Conservation (phyloP, 1,140 invertebrate genomes). For the Ladona fulva region DNA sequence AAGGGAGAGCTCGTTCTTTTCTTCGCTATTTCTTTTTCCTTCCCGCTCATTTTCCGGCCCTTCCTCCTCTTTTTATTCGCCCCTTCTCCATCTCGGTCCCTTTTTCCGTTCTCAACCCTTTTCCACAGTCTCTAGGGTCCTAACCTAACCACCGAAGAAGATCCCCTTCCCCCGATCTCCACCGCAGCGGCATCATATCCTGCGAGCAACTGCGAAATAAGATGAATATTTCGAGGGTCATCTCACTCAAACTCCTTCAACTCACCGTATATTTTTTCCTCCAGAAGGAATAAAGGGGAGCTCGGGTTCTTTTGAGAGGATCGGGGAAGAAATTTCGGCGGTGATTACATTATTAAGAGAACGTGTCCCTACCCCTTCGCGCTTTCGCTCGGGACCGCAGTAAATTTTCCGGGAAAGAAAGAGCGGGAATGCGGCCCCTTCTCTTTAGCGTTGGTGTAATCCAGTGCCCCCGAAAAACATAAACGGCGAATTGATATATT, state of each 20-base stretch:
- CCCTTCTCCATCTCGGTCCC: not conserved
- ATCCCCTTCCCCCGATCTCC: not conserved
- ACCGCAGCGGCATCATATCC: not conserved
- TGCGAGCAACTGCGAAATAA: not conserved
- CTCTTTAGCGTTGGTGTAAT: no score
- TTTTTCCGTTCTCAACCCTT: not conserved
- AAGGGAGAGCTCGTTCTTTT: not conserved
- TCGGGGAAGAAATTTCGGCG: not conserved
- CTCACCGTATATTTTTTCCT: not conserved
- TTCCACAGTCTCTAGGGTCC: not conserved
- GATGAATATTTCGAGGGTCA: conserved; percentile 1
- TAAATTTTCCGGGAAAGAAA: not conserved
- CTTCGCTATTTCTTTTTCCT: not conserved
- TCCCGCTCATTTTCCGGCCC: not conserved
- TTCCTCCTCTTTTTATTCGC: not conserved
- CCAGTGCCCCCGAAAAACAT: no score
- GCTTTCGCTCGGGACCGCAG: not conserved
- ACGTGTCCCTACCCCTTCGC: not conserved
- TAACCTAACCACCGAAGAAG: not conserved
- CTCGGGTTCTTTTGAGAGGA: no score
- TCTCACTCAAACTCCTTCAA: not conserved
- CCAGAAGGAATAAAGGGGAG: no score
- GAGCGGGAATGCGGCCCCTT: not conserved
- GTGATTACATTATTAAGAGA: conserved; percentile 8
- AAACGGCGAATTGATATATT: no score